Conservation (phyloP, 2,888 invertebrate species). For the Nemoura dubitans region DNA sequence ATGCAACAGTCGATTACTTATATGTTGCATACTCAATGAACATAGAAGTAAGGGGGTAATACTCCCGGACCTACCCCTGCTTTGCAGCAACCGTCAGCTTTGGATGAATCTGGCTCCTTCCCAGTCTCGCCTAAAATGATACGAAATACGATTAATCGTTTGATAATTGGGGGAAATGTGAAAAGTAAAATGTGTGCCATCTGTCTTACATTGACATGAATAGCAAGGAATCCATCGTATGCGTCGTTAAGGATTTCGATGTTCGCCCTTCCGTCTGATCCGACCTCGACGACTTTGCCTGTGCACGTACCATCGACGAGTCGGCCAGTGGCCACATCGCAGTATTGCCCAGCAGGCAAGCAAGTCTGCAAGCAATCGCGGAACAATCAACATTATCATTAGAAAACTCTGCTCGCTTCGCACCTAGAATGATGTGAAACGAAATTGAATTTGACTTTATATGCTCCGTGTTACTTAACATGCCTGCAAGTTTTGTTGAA, state of each 20-base stretch:
- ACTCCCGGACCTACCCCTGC: background rate
- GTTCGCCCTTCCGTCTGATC: slow-evolving; percentile 66
- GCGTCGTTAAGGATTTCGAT: slow-evolving; percentile 65
- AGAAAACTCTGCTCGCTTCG: background rate
- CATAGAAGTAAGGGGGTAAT: too few relatives aligned
- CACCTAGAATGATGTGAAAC: slow-evolving; percentile 47
- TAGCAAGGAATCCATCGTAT: slow-evolving; percentile 76
- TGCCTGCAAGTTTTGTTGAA: slow-evolving; percentile 60
- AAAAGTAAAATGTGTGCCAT: background rate
- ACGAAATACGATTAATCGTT: too few relatives aligned
- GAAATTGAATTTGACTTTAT: background rate
- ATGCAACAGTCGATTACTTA: background rate
- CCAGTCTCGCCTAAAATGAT: background rate
- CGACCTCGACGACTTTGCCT: slow-evolving; percentile 71
- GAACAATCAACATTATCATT: background rate
- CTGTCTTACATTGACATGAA: slow-evolving; percentile 64
- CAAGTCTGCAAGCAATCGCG: slow-evolving; percentile 65
- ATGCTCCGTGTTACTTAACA: slow-evolving; percentile 16
- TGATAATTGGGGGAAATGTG: too few relatives aligned
- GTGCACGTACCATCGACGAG: slow-evolving; percentile 68
- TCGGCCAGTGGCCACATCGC: slow-evolving; percentile 83
- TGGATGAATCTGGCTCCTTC: background rate
- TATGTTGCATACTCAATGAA: too few relatives aligned
- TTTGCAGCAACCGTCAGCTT: background rate
- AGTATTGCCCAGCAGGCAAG: slow-evolving; percentile 80